Base-by-base conservation (phyloP, 2,113 vertebrate species). In the Entelurus aequoreus region DNA sequence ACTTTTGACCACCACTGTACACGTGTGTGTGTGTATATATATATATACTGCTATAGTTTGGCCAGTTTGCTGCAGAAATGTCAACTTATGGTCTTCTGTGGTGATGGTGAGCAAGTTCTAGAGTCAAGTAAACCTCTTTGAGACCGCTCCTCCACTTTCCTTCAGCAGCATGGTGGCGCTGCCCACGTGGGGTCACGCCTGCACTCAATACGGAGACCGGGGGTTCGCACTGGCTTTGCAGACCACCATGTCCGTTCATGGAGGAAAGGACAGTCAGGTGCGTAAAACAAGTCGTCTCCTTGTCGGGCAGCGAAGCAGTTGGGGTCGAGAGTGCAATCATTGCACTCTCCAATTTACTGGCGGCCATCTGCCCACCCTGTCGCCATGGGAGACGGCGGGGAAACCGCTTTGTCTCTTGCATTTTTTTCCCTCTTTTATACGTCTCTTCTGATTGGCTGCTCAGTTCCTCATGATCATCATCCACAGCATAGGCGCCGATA, bases 341-440 rank as follows among this genome's bases (percentile, higher is more conserved):
- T 70, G 44, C 12, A 4, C 36, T 50, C 42, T 49, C 63, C 58
- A 72, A 83, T 83, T 80, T 82, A 82, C 76, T 60, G 65, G 35
- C 38, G 48, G 76, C 74, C 77, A 77, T 75, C 82, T 72, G 64
- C 83, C 78, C 76, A 85, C 72, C 80, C 83, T 58, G 79, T 84
- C 72, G 15, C 82, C 83, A 82, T 69, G 65, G 80, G 80, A 83
- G 72, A 83, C 61, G 5, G 68, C 55, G 55, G 57, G 73, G 69
- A 75, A 47, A 62, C 82, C 62, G 57, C 55, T 6, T 2, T 5
- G 8, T 42, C 59, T 83, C 88, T 1, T 76, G 69, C 72, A 52
- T 21, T 64, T 73, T 65, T 66, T 75, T 61, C 35, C n/a, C 52
- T 53, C 47, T 42, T n/a, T 65, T 28, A 28, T 28, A 28, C 2